Evolutionary conservation across 2,113 vertebrate species (phyloP).

Genomic region (Vulpes vulpes): DNA sequence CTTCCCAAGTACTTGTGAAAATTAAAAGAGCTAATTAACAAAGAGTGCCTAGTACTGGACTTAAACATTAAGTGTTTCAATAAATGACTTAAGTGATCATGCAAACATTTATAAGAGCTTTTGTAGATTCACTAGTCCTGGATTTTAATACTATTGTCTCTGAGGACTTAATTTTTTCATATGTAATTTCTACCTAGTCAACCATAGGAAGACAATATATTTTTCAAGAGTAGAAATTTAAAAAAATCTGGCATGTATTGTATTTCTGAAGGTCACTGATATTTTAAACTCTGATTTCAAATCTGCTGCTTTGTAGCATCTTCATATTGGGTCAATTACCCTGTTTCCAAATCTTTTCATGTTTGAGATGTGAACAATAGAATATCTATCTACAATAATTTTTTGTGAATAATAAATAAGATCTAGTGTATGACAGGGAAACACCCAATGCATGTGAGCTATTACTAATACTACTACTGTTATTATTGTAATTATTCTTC

Average conservation of each 20-base stretch:
- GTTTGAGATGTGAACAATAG: not conserved
- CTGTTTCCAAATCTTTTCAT: not conserved
- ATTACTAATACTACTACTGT: not conserved
- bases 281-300: constrained; percentile 30
- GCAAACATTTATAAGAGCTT: not conserved
- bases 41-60: not conserved
- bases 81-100: not conserved
- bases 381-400: not conserved
- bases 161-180: not conserved
- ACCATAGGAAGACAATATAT: not conserved
- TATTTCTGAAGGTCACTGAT: not conserved
- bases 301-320: not conserved
- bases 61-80: not conserved
- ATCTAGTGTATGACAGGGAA: not conserved
- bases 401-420: not conserved
- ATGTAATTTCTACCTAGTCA: not conserved
- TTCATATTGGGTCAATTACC: not conserved
- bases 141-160: not conserved
- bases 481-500: not conserved
- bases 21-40: not conserved
- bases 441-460: not conserved
- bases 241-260: not conserved
- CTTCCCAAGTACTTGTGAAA: not conserved
- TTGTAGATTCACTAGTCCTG: not conserved
- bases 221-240: not conserved